These are phyloP conservation scores for Eurystomus glaucurus DNA, from an alignment of 2,797 vertebrate genomes.

Conservation along the genomic window DNA sequence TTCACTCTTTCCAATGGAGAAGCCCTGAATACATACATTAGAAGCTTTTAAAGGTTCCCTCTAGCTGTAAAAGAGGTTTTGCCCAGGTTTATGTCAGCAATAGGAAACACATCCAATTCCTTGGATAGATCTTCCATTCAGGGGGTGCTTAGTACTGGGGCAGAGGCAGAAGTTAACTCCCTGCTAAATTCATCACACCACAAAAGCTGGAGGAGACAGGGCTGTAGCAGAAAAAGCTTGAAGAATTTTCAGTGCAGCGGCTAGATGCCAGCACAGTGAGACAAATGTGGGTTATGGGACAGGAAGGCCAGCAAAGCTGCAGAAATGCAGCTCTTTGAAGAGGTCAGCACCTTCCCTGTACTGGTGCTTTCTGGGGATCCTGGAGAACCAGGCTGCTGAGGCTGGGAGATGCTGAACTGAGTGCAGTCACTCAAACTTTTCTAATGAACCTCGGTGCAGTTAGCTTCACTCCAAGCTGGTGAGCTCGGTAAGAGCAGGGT, in stretches of 20 bases:
- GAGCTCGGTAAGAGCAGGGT: not conserved
- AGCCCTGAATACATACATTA: not conserved
- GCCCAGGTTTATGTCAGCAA: not conserved
- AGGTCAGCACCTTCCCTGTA: not conserved
- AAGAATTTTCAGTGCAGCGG: not conserved
- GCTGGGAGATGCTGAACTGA: not conserved
- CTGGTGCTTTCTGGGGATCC: not conserved
- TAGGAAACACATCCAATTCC: not conserved
- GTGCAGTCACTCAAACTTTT: not conserved
- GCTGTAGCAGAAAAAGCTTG: not conserved
- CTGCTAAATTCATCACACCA: not conserved
- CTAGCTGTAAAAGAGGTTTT: not conserved
- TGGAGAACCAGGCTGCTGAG: not conserved
- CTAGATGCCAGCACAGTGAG: not conserved
- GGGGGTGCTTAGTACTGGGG: not conserved
- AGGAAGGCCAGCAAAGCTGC: not conserved
- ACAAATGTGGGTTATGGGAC: not conserved
- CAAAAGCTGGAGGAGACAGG: not conserved
- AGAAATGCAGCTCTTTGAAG: not conserved
- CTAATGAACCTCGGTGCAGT: not conserved
- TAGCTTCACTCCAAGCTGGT: rapidly evolving
- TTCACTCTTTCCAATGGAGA: not conserved
- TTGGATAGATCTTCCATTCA: not conserved
- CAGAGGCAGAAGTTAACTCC: not conserved
- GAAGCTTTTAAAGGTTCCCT: not conserved